phyloP scores from a whole-genome alignment of 2,888 invertebrate species.

The Catocala nupta region DNA sequence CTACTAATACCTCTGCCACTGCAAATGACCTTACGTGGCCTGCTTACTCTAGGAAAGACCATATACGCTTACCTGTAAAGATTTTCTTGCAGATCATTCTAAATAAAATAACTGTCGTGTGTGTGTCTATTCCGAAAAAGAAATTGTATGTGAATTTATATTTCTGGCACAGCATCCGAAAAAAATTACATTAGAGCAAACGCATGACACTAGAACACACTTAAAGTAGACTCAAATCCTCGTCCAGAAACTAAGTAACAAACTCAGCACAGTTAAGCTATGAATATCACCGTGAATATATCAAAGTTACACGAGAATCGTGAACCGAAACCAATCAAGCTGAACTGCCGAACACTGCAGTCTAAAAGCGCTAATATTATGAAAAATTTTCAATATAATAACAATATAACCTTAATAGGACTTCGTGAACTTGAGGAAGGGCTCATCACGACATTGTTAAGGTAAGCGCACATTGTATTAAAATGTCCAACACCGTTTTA shows the following conservation, averaged over 20 bases:
- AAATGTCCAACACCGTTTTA: not conserved
- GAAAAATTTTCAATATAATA: constrained; percentile 65
- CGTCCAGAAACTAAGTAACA: not conserved
- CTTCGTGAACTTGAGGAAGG: constrained; percentile 58
- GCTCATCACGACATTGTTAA: constrained; percentile 57
- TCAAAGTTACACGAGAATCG: constrained; percentile 49
- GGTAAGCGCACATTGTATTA: constrained; percentile 44
- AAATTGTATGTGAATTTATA: too few species aligned
- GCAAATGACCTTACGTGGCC: too few species aligned
- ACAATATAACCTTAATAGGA: constrained; percentile 67
- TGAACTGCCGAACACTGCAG: constrained; percentile 44
- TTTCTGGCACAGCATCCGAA: too few species aligned
- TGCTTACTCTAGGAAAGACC: too few species aligned
- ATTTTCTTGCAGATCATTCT: too few species aligned
- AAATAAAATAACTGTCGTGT: too few species aligned
- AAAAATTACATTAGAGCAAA: too few species aligned
- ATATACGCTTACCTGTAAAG: too few species aligned
- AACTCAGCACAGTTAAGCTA: constrained; percentile 3
- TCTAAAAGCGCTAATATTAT: constrained; percentile 50
- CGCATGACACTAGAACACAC: not conserved
- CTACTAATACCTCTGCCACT: too few species aligned
- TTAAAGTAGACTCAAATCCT: not conserved
- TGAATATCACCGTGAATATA: constrained; percentile 41
- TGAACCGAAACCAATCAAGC: constrained; percentile 51
- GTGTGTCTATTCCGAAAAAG: too few species aligned